Percentiles rank a stretch among this genome's conserved stretches.
These are phyloP conservation scores for Eriocheir sinensis DNA, from an alignment of 1,140 invertebrate species.

Conservation along the genomic window DNA sequence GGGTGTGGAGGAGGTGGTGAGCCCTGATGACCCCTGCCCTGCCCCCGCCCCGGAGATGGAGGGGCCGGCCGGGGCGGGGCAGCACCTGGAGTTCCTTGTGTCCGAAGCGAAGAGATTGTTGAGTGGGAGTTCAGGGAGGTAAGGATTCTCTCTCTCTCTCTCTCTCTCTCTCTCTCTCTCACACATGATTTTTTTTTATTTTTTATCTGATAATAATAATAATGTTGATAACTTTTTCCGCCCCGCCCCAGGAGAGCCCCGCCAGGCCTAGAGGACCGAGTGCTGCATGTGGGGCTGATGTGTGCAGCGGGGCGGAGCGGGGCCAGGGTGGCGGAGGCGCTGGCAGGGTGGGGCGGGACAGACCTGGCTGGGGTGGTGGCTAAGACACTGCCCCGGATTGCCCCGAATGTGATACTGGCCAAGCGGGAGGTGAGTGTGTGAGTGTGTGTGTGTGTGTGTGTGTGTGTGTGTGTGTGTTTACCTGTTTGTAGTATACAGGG, in stretches of 20 bases:
- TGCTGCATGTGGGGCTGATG: conserved; percentile 37
- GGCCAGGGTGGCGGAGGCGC: not conserved
- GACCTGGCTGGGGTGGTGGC: conserved; percentile 40
- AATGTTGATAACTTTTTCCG: no score
- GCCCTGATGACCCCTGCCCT: no score
- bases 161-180: not conserved
- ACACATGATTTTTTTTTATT: no score
- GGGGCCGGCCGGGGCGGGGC: not conserved
- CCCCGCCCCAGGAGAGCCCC: not conserved
- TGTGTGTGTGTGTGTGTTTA: not conserved
- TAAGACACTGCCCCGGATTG: conserved; percentile 57
- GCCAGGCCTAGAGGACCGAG: conserved; percentile 30
- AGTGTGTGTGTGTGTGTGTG: not conserved
- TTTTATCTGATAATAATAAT: no score
- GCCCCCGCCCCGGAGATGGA: not conserved
- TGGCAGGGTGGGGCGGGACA: not conserved
- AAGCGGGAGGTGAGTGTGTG: conserved; percentile 60
- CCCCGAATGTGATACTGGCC: conserved; percentile 68
- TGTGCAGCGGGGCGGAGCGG: not conserved
- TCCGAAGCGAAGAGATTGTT: conserved; percentile 47
- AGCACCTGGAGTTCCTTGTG: conserved; percentile 16
- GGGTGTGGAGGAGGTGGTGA: not conserved
- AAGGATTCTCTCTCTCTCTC: not conserved
- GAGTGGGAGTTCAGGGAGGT: conserved; percentile 53
- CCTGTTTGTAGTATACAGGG: no score